A percentile compares a stretch with the other conserved stretches of the same genome.
Conservation (phyloP, 2,113 vertebrate genomes). For the Percopsis transmontana region DNA sequence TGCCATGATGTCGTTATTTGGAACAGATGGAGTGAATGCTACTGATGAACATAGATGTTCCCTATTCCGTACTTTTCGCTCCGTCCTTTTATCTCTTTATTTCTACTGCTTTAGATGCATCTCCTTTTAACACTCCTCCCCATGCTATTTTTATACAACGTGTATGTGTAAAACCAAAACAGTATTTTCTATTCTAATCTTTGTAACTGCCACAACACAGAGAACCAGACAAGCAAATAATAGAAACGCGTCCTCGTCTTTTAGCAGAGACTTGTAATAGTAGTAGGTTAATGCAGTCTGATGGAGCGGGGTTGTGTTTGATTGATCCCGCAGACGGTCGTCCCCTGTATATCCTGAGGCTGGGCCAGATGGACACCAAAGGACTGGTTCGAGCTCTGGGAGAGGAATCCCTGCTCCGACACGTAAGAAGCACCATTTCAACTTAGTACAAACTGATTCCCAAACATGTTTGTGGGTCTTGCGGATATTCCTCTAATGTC, state of each 20-base stretch:
- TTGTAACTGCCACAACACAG: neutral
- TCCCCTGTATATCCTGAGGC: conserved; percentile 89
- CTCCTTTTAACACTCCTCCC: too few species aligned
- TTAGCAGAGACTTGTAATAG: neutral
- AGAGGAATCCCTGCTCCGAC: conserved; percentile 94
- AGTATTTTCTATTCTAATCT: too few species aligned
- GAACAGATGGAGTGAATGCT: neutral
- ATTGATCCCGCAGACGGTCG: conserved; percentile 83
- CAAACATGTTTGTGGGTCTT: too few species aligned
- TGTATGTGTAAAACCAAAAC: too few species aligned
- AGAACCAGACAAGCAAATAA: neutral
- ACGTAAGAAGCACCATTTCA: conserved; percentile 78
- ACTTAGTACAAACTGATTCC: neutral
- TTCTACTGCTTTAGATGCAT: too few species aligned
- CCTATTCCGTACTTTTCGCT: neutral
- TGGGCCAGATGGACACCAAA: conserved; percentile 97
- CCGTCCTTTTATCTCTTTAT: too few species aligned
- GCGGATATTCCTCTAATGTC: too few species aligned
- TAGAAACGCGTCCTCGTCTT: neutral
- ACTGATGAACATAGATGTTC: neutral
- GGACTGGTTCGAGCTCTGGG: conserved; percentile 93
- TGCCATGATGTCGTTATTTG: conserved; percentile 2
- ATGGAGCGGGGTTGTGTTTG: conserved; percentile 24
- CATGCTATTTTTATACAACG: too few species aligned
- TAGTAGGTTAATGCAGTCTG: conserved; percentile 2